Evolutionary conservation across 2,888 invertebrate genomes (phyloP).

Genomic region (Lagria hirta): DNA sequence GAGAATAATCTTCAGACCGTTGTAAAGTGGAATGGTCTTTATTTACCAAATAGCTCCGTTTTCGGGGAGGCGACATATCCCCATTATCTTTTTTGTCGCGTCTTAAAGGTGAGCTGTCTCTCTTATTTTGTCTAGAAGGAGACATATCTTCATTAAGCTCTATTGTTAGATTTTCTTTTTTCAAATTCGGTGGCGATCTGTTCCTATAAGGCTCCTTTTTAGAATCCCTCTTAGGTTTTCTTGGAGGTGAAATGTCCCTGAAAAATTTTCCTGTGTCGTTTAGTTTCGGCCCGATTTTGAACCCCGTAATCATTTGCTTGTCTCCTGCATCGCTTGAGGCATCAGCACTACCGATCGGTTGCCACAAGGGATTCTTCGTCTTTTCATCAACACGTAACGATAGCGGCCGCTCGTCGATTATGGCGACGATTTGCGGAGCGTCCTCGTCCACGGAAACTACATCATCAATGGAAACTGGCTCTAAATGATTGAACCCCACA

Average conservation of each 20-base stretch:
- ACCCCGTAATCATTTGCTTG: slow-evolving; percentile 23
- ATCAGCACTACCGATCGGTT: slow-evolving; percentile 40
- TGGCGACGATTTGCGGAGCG: slow-evolving; percentile 85
- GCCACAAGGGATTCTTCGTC: slow-evolving; percentile 47
- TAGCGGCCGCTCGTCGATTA: slow-evolving; percentile 79
- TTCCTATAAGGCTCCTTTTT: slow-evolving; percentile 4
- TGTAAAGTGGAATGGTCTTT: slow-evolving; percentile 1
- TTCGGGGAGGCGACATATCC: slow-evolving; percentile 46
- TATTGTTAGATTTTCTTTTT: too few relatives aligned
- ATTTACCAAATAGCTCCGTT: not conserved
- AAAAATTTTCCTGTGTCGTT: too few relatives aligned
- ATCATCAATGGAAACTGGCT: slow-evolving; percentile 67
- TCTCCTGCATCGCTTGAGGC: not conserved
- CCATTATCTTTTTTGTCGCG: slow-evolving; percentile 24
- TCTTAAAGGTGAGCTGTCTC: slow-evolving; percentile 36
- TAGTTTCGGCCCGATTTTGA: slow-evolving; percentile 27
- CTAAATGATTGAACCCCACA: slow-evolving; percentile 61
- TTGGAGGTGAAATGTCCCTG: slow-evolving; percentile 24
- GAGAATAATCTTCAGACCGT: slow-evolving; percentile 25
- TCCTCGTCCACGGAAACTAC: slow-evolving; percentile 80
- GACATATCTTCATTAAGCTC: slow-evolving; percentile 42
- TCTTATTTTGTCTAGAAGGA: slow-evolving; percentile 35
- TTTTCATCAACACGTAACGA: slow-evolving; percentile 57
- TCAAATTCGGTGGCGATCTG: slow-evolving; percentile 4
- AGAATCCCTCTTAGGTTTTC: slow-evolving; percentile 22